Conservation (phyloP, 2,888 invertebrate genomes). For the Megamerina dolium region DNA sequence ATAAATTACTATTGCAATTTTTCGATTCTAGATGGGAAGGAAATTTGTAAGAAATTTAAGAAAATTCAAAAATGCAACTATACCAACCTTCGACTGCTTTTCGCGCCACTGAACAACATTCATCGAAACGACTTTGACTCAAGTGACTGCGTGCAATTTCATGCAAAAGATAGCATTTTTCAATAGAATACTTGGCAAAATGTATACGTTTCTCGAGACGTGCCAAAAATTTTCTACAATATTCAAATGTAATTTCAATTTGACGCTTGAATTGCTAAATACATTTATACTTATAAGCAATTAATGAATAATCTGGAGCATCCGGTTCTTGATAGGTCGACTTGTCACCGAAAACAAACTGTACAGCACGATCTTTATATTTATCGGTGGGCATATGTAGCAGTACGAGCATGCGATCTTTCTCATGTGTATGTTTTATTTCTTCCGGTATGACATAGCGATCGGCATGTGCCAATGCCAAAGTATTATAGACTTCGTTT, state of each 20-base stretch:
- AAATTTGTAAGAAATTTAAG: not conserved
- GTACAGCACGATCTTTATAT: conserved; percentile 26
- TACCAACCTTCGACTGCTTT: conserved; percentile 28
- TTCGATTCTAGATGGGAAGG: conserved; percentile 14
- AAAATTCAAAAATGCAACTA: not conserved
- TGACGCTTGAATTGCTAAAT: too few species aligned
- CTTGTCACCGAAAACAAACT: conserved; percentile 38
- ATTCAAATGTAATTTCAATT: too few species aligned
- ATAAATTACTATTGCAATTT: conserved; percentile 32
- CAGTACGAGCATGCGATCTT: conserved; percentile 23
- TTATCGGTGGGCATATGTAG: conserved; percentile 28
- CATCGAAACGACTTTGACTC: conserved; percentile 29
- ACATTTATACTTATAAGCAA: conserved; percentile 36
- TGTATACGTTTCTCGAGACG: conserved; percentile 30
- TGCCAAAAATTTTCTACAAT: conserved; percentile 27
- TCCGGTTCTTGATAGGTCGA: conserved; percentile 28
- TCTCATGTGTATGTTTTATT: conserved; percentile 8
- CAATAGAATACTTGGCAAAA: conserved; percentile 34
- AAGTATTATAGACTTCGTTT: conserved; percentile 43
- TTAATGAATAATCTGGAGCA: conserved; percentile 26
- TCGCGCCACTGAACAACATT: conserved; percentile 28
- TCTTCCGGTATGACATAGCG: conserved; percentile 27
- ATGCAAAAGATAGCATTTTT: conserved; percentile 33
- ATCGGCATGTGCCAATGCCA: conserved; percentile 41
- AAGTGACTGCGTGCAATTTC: conserved; percentile 35